Conservation (phyloP, 2,797 vertebrate species). For the Pipistrellus kuhlii region DNA sequence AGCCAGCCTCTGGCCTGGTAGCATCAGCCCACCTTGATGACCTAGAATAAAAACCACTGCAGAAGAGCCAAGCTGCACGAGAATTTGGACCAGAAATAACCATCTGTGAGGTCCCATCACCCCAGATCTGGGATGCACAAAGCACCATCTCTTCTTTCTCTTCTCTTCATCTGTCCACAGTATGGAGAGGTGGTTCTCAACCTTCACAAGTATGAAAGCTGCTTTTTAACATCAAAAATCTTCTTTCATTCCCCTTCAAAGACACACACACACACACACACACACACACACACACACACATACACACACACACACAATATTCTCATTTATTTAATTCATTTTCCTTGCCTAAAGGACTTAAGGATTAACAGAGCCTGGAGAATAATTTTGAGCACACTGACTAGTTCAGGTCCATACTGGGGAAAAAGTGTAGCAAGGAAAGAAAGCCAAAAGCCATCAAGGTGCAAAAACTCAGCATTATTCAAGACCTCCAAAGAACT, state of each 20-base stretch:
- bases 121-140: not conserved
- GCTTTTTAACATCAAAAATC: not conserved
- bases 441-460: not conserved
- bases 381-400: not conserved
- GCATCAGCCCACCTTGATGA: not conserved
- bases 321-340: constrained; percentile 13
- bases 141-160: not conserved
- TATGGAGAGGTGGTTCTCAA: not conserved
- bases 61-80: not conserved
- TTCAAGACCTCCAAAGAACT: not conserved
- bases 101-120: not conserved
- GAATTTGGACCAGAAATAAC: not conserved
- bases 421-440: not conserved
- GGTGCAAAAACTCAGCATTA: not conserved
- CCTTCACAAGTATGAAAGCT: not conserved
- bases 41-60: not conserved
- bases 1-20: not conserved
- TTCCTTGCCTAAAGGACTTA: not conserved
- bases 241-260: not conserved
- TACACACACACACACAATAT: not conserved
- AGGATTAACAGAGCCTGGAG: not conserved
- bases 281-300: not conserved
- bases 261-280: not conserved
- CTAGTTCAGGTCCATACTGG: not conserved
- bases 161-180: not conserved